Base-by-base conservation (phyloP, 2,888 invertebrate species). In the Acronicta aceris region DNA sequence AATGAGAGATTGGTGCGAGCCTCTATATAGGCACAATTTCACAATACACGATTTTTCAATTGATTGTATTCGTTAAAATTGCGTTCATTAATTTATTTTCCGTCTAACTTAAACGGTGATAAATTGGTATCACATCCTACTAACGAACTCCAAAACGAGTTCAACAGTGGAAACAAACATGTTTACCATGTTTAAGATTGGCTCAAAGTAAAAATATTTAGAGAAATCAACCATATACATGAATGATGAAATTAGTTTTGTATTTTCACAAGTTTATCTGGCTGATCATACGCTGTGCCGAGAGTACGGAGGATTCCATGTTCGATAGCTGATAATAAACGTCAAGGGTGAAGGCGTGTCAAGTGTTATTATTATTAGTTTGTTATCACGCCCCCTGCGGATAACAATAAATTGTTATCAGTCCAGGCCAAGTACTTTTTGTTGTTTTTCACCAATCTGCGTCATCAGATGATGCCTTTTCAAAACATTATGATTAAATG, bases 361-460 rank as follows among this genome's bases (percentile, higher is more conserved):
- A 62, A 63, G 54, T 48, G 27, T 56, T 76, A 70, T 74, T 66
- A 70, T 74, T 66, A 76, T 69, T 72, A 70, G 54, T 41, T 21
- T 63, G 71, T 72, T 76, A 76, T 76, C 64, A 40, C 40, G 53
- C 76, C 76, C 76, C 76, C 76, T 56, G 66, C 74, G 58, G 69
- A 67, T 68, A 66, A 65, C 68, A 64, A 65, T 69, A 71, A 57
- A 48, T 49, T 48, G 65, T 38, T 76, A 76, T 72, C 74, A 64
- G 63, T 61, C 40, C 50, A 36, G 53, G 58, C 59, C 63, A 58
- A 33, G 15, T 36, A 56, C 38, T 52, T 54, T 61, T 58, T 61
- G 54, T 51, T 68, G 25, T 68, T 63, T 17, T 54, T 63, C 21
- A 40, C 16, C 38, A 58, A 54, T 48, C 45, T 2, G 15, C 67